Conservation (phyloP, 2,113 vertebrate genomes). For the Erythrocercus mccallii region DNA sequence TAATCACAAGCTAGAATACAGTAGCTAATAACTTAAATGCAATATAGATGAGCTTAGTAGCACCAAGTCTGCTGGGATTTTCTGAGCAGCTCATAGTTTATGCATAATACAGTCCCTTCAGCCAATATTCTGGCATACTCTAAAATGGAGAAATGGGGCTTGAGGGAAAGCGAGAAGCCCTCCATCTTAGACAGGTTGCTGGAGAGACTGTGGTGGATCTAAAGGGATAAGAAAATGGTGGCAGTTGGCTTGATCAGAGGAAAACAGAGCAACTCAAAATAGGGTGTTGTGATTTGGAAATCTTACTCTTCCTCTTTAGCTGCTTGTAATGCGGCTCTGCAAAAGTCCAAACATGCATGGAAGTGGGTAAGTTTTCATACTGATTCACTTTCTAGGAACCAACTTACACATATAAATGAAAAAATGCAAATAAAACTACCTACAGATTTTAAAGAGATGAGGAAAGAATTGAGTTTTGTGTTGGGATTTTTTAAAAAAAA, state of each 20-base stretch:
- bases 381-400: background rate
- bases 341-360: background rate
- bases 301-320: background rate
- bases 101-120: constrained; percentile 39
- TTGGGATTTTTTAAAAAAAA: background rate
- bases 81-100: constrained; percentile 26
- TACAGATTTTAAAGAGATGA: background rate
- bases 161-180: background rate
- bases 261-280: background rate
- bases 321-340: background rate
- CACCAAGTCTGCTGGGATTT: constrained; percentile 36
- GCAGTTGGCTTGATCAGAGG: background rate
- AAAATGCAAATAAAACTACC: background rate
- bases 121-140: background rate
- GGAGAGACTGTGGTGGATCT: background rate
- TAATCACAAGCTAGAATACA: constrained; percentile 48
- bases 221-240: background rate
- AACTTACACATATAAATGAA: background rate
- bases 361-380: background rate
- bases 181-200: background rate
- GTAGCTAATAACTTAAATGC: constrained; percentile 55
- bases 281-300: background rate
- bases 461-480: background rate
- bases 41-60: constrained; percentile 66
- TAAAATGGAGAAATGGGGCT: background rate